These are phyloP conservation scores for Vimba vimba DNA, from an alignment of 2,113 vertebrate species.

Conservation along the genomic window DNA sequence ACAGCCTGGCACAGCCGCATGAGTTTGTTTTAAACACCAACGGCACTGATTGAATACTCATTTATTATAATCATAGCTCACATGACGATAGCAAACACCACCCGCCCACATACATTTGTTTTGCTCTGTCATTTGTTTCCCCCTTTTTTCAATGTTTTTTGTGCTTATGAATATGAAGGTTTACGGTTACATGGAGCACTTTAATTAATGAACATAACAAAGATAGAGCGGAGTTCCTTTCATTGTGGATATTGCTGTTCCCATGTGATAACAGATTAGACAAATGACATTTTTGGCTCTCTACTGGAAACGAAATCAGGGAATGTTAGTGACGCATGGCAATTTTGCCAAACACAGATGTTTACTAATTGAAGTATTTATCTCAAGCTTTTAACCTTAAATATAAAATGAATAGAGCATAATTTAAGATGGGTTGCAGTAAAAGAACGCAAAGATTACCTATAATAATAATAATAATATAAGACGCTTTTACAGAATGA, in stretches of 20 bases:
- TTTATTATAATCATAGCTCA: conserved; percentile 22
- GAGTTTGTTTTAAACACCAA: conserved; percentile 54
- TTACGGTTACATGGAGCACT: conserved; percentile 42
- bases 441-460: neutral
- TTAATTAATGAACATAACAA: conserved; percentile 23
- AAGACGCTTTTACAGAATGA: neutral
- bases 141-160: neutral
- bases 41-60: conserved; percentile 30
- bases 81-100: conserved; percentile 23
- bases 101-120: neutral
- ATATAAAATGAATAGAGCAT: conserved; percentile 39
- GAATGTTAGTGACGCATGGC: conserved; percentile 53
- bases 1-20: conserved; percentile 62
- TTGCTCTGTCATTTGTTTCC: neutral
- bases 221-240: conserved; percentile 8
- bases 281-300: conserved; percentile 41
- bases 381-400: conserved; percentile 65
- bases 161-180: conserved; percentile 26
- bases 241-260: neutral
- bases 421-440: neutral
- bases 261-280: conserved; percentile 9
- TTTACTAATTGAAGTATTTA: conserved; percentile 60
- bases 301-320: conserved; percentile 39
- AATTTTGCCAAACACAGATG: conserved; percentile 64
- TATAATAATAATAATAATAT: conserved; percentile 46